Base-by-base conservation (phyloP, 2,113 vertebrate genomes). In the Anolis carolinensis region DNA sequence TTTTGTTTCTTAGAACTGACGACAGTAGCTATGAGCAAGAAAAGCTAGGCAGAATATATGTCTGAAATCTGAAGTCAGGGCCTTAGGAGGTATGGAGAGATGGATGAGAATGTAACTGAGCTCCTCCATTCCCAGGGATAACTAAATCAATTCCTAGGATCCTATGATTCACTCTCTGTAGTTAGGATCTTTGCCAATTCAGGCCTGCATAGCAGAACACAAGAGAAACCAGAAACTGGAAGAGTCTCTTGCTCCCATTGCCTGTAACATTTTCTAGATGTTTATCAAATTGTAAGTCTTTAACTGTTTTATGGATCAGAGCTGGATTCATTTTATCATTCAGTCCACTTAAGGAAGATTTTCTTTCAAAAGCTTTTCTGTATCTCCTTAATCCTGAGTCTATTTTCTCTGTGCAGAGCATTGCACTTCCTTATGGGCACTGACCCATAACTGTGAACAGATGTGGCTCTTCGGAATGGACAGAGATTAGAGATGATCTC, bases 381-480 rank as follows among this genome's bases (percentile, higher is more conserved):
- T 78, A 90, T 80, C 85, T 93, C n/a, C 77, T 87, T 48, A 76
- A 89, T 90, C 87, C 92, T 89, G 86, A 88, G 90, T 85, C 72
- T 86, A 50, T 62, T 89, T 14, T 5, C 2, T 59, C 23, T 36
- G 74, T n/a, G 11, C 68, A 89, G 82, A 72, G 76, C 73, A 13
- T 88, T 76, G 1, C 4, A 16, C 89, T 93, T 95, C 94, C 92
- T 62, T 63, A 91, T 87, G 93, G 94, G 89, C 90, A 91, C 95
- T 89, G 91, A 93, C 91, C 95, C 91, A 83, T 95, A 93, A 94
- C 95, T 95, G 92, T 92, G 95, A 96, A 90, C 96, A 96, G 94
- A 95, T 95, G 95, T 92, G 94, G 83, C 88, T 91, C 34, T 63
- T 86, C 7, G 89, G 91, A 91, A 76, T 90, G 91, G 87, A 83